Evolutionary conservation across 2,888 invertebrate species (phyloP), one percentile per base, ranked within the genome.

Genomic region (Tolmerus cingulatus): DNA sequence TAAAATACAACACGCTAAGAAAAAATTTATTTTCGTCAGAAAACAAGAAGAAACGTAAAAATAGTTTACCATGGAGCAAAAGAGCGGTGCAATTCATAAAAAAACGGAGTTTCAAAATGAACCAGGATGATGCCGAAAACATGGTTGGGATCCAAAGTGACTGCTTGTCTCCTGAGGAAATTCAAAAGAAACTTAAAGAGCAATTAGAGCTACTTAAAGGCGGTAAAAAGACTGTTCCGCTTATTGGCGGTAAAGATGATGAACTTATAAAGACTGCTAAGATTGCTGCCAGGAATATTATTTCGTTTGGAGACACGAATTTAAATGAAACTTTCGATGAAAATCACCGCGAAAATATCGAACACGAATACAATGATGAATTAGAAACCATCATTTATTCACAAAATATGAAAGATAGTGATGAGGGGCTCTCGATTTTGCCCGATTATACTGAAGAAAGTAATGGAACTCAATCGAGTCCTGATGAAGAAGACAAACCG

Each of bases 171-270:
- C 88, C 89, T n/a, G 91, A 91, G 16, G 91, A 91, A 87, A 88
- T 92, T 9, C 90, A 90, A 84, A 91, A 91, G 87, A 90, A 91
- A 87, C 88, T 92, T 87, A 92, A 92, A 86, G 90, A 92, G 74
- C 92, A 92, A 84, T 89, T 92, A 79, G 91, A 91, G 87, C 86
- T 92, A 46, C 87, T 92, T 34, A 86, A 74, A 43, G 34, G 30
- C 34, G 78, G 76, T 9, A 57, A 19, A 55, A 85, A 85, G 74
- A 37, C 74, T 34, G 34, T 74, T 37, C n/a, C 55, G 2, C n/a
- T 57, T 14, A 37, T 43, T 34, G 55, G 34, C 30, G 55, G 34
- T 14, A 76, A 76, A 30, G 12, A 37, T 7, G 19, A 19, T 84
- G 30, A 30, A 7, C 5, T 46, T 66, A 66, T 16, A n/a, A 74